Evolutionary conservation across 2,888 invertebrate species (phyloP), one percentile per base, ranked within the genome.

Genomic region (Luperina nickerlii): DNA sequence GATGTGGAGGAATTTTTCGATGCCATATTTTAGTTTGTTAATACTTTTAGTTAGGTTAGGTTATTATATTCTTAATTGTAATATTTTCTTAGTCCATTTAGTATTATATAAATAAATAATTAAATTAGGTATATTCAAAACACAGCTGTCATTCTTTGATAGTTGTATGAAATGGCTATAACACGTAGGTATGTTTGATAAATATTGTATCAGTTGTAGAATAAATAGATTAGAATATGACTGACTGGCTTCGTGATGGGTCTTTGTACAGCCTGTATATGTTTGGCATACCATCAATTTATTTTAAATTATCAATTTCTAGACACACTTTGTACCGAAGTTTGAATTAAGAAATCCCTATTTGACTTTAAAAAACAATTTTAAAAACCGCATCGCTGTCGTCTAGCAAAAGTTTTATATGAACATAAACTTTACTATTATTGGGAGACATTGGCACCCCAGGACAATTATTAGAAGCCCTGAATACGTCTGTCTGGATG

Each of bases 401-500:
- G 54, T 60, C 27, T 70, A 42, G 79, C 62, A n/a, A 5, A 42
- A n/a, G 18, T 54, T 57, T 24, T 24, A 63, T 24, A 42, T 18
- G 18, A 48, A 65, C 32, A 68, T 57, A 54, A 63, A 72, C 65
- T 67, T 38, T 67, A 45, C 1, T 42, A 6, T 32, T 27, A 48
- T 38, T 63, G 9, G 27, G 42, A 45, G 63, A 67, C 74, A 73
- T 74, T 74, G 73, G 2, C 79, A 48, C 66, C 54, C 65, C 45
- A 32, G 38, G 9, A 57, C n/a, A 42, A 66, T 51, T 63, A 48
- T 79, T 18, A 57, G 32, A 60, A 74, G 38, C 57, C 57, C 32
- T 42, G 20, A 20, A 42, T 48, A 24, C 3, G 15, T 42, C 15
- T 69, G 82, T 79, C 84, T 79, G 79, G 69, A 15, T 60, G 42